Base-by-base conservation (phyloP, 2,113 vertebrate genomes). In the Pavo muticus region DNA sequence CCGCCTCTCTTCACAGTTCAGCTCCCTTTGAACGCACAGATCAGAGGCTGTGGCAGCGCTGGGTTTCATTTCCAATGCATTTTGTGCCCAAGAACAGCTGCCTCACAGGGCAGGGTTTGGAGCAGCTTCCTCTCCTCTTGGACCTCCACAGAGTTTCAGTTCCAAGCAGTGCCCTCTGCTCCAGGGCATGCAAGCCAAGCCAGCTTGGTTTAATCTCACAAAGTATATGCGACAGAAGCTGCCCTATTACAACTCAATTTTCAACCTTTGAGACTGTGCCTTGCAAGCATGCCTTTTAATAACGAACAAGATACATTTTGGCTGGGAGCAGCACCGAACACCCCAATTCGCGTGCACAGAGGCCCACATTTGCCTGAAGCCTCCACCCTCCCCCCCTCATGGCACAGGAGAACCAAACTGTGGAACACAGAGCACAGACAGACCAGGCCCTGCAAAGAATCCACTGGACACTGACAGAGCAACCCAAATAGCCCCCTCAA, bases 271-370 rank as follows among this genome's bases (percentile, higher is more conserved):
- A 29, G 42, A 1, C 37, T 15, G 30, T 6, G 57, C 77, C 24
- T 3, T 2, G 30, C 40, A 13, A 27, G 1, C 2, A 30, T 3
- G 57, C n/a, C 16, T n/a, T 19, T 8, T 2, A 3, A 11, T 0
- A 9, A 3, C 52, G 1, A 20, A 16, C 17, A 7, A 21, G 0
- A 17, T 1, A 5, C 2, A 10, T 4, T 19, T 1, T 0, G 40
- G 35, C 27, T 1, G 3, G 8, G 14, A 40, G 32, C 0, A 11
- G 67, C 8, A 2, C 23, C 47, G 4, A 7, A 9, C 13, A 23
- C 4, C 23, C 8, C 69, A 4, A 6, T 23, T 11, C 14, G 3
- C 9, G 9, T 29, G 52, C 52, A 29, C 14, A 16, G 3, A 20
- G 27, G 4, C 12, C 21, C 16, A 5, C 7, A 20, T 4, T 3